Conservation (phyloP, 1,140 invertebrate species). For the Parasteatoda tepidariorum region DNA sequence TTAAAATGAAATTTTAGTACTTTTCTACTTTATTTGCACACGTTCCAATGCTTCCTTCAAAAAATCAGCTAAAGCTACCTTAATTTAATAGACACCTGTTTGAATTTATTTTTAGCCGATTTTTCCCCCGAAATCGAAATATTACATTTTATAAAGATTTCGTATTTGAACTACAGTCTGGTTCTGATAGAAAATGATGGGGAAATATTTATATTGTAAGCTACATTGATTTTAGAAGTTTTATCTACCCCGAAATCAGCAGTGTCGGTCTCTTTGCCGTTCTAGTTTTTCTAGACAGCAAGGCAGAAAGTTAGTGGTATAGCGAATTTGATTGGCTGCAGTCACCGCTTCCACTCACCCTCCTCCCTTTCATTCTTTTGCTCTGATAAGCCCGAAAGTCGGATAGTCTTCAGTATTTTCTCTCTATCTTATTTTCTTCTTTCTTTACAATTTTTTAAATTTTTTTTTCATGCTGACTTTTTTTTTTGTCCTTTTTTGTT, state of each 20-base stretch:
- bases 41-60: no score
- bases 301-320: slow-evolving; percentile 32
- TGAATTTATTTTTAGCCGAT: no score
- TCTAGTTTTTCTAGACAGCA: slow-evolving; percentile 44
- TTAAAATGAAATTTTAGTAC: no score
- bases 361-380: slow-evolving; percentile 40
- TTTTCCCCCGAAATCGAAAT: no score
- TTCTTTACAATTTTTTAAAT: slow-evolving; percentile 10
- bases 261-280: background rate
- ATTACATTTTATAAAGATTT: no score
- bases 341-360: slow-evolving; percentile 10
- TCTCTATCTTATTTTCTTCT: slow-evolving; percentile 39
- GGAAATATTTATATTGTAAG: no score
- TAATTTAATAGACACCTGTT: no score
- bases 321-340: slow-evolving; percentile 53
- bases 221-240: no score
- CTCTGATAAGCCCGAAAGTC: slow-evolving; percentile 54
- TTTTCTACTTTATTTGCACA: no score
- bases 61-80: no score
- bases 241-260: background rate
- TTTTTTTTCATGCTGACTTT: background rate
- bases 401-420: slow-evolving; percentile 28
- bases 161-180: no score
- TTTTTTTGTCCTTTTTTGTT: background rate
- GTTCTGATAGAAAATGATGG: no score